Base-by-base conservation (phyloP, 2,888 invertebrate genomes). In the Andrena minutula region DNA sequence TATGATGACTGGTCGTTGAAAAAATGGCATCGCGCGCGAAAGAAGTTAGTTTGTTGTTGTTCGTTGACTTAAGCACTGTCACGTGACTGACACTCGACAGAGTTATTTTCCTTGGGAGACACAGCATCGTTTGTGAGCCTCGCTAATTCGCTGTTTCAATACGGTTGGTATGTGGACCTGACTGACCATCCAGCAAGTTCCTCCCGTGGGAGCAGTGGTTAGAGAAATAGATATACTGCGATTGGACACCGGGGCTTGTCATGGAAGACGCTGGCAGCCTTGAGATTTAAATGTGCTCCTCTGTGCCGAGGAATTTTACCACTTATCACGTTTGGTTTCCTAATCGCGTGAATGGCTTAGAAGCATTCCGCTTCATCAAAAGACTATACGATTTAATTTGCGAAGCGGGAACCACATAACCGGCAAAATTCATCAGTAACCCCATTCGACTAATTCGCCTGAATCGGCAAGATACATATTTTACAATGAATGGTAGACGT, bases 221-320 rank as follows among this genome's bases (percentile, higher is more conserved):
- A 20, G 51, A 61, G 23, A 53, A 26, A 75, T 26, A 79, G 64
- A 79, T 79, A 58, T 28, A 68, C 76, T 28, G 58, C 30, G 64
- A 79, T 79, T 66, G 60, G 65, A 77, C 32, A 35, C 60, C 20
- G 10, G 10, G 28, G 1, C 35, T 26, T 26, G 32, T 26, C 47
- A 30, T 32, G 20, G 60, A 58, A 23, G 4, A 32, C 58, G n/a
- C 2, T 26, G 12, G 12, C n/a, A 65, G 53, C 51, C 47, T 72
- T 66, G 26, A 56, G 12, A 51, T 61, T 61, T 60, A 66, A 79
- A 79, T 20, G 12, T 20, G 8, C 23, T n/a, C 5, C 35, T 8
- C 16, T 20, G n/a, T 12, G 49, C 26, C 20, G 7, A 4, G 20
- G 49, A 75, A 60, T 65, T 58, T 35, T 23, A 35, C 10, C 32